These are phyloP conservation scores for Peromyscus aztecus DNA, from an alignment of 2,797 vertebrate genomes.

Conservation along the genomic window DNA sequence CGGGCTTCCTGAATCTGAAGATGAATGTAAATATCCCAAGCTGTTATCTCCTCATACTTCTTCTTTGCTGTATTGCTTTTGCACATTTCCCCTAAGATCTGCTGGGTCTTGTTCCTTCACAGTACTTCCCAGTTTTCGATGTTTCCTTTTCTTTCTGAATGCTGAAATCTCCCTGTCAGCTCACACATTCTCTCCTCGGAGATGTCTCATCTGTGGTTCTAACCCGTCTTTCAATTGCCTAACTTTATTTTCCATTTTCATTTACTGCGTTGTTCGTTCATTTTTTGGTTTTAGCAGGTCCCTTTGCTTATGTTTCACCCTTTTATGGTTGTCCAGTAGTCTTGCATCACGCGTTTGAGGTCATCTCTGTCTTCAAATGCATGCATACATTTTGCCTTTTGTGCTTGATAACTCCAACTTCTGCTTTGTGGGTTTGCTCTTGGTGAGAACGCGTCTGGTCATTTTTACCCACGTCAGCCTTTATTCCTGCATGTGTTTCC, in stretches of 20 bases:
- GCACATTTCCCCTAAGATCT: no score
- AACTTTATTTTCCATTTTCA: background rate
- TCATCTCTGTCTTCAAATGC: background rate
- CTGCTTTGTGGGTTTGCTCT: background rate
- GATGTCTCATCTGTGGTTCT: background rate
- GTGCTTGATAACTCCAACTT: background rate
- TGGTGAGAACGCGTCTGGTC: background rate
- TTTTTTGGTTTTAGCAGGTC: background rate
- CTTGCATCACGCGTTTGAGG: background rate
- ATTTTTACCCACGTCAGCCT: background rate
- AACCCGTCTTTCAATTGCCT: background rate
- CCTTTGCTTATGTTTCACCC: background rate
- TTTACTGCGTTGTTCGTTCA: background rate
- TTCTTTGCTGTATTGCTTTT: background rate
- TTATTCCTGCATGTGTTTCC: background rate
- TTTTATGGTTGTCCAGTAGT: background rate
- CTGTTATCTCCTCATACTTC: constrained; percentile 1
- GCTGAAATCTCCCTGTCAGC: background rate
- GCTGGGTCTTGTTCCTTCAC: background rate
- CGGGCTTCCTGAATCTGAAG: background rate
- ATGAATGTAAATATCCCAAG: background rate
- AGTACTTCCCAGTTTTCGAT: background rate
- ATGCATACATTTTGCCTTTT: background rate
- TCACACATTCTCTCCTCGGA: background rate
- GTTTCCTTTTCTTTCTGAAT: background rate